Base-by-base conservation (phyloP, 2,888 invertebrate genomes). In the Colletes collaris region DNA sequence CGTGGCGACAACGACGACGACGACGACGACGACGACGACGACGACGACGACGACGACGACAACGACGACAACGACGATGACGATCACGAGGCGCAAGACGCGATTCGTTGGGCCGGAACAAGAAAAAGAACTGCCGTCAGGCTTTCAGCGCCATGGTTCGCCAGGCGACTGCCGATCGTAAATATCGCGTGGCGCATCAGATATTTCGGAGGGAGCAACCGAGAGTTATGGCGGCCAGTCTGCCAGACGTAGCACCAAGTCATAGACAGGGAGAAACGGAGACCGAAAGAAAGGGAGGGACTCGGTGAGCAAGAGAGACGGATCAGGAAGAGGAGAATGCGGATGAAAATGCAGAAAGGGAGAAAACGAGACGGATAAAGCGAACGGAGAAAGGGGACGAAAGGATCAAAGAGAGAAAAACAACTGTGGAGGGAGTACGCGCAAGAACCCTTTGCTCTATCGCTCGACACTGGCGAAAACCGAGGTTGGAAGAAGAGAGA, bases 161-260 rank as follows among this genome's bases (percentile, higher is more conserved):
- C 82, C 81, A 76, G 79, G 16, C 82, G 83, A 83, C 87, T 86
- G 85, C 83, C 78, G 88, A 89, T 89, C 89, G 89, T 89, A 89
- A 89, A 89, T 89, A 88, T 88, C 87, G 85, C 87, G 84, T 81
- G 83, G 87, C 86, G 84, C 86, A 88, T 87, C 88, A 87, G 89
- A 89, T 89, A 87, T 89, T 89, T 89, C 85, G 85, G 84, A 84
- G 86, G 85, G 87, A 89, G 85, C 81, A 85, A 88, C 83, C 81
- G 88, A 88, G 87, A 89, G 82, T 89, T 89, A 89, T 89, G 88
- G 86, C 85, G 86, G 80, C 86, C 81, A 82, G 87, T 84, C 86
- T 75, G 79, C 70, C 87, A 82, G 87, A 82, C 87, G 86, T 76
- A 69, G 84, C 85, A 76, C 86, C 75, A 76, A 85, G 81, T 87